Conservation (phyloP, 2,797 vertebrate species). For the Capromys pilorides region DNA sequence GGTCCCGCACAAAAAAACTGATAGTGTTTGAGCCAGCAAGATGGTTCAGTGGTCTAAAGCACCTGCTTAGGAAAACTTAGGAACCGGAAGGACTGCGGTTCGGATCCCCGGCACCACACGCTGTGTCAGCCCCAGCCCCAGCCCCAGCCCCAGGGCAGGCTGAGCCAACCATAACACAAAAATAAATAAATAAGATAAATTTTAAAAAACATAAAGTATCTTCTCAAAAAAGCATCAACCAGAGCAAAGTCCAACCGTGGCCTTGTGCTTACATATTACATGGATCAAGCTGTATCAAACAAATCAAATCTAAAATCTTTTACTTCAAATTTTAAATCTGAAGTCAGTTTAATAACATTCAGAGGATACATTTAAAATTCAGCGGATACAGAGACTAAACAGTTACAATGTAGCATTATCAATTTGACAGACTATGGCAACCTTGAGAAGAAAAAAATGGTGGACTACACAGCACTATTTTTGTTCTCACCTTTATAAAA, state of each 20-base stretch:
- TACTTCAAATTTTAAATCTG: conserved; percentile 64
- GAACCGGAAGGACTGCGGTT: no score
- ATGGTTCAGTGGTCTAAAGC: no score
- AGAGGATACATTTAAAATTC: conserved; percentile 42
- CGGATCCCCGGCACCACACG: no score
- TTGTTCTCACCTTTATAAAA: conserved; percentile 60
- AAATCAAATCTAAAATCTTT: conserved; percentile 47
- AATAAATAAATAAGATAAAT: no score
- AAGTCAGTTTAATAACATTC: conserved; percentile 55
- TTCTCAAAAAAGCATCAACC: conserved; percentile 50
- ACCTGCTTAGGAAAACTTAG: no score
- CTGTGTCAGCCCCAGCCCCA: no score
- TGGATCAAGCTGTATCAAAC: conserved; percentile 1
- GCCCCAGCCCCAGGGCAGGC: no score
- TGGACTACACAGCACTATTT: background rate
- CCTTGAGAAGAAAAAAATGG: background rate
- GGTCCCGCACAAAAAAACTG: no score
- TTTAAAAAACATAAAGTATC: no score
- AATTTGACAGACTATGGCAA: background rate
- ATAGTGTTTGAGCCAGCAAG: no score
- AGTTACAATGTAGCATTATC: conserved; percentile 43
- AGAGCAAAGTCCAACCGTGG: no score
- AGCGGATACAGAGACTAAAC: conserved; percentile 10
- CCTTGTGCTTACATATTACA: conserved; percentile 48
- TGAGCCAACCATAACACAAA: no score